These are phyloP conservation scores for Oreortyx pictus DNA, from an alignment of 2,797 vertebrate species.

Conservation along the genomic window DNA sequence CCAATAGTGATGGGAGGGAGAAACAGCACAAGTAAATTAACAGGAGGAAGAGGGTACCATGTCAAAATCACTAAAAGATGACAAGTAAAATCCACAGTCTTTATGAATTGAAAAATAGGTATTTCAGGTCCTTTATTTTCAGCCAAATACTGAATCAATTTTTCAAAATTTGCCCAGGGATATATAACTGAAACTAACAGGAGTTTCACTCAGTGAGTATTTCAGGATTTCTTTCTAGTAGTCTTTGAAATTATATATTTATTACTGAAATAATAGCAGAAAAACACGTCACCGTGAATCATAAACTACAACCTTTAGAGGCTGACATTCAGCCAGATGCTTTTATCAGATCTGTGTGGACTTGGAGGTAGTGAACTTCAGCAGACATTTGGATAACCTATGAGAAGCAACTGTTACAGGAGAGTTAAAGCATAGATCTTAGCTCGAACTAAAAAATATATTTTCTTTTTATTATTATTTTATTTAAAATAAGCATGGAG, in stretches of 20 bases:
- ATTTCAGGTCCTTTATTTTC: constrained; percentile 1
- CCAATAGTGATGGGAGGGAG: neutral
- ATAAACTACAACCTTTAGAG: constrained; percentile 67
- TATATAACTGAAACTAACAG: neutral
- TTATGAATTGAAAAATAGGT: constrained; percentile 12
- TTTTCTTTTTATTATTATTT: neutral
- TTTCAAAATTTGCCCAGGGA: constrained; percentile 1
- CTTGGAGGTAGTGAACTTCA: neutral
- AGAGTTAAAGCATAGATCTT: neutral
- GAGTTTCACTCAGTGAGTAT: constrained; percentile 21
- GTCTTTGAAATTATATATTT: constrained; percentile 60
- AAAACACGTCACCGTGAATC: constrained; percentile 55
- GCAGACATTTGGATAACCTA: constrained; percentile 17
- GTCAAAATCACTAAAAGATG: neutral
- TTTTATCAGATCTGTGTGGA: constrained; percentile 45
- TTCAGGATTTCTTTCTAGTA: constrained; percentile 40
- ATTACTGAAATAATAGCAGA: constrained; percentile 65
- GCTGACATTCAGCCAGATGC: constrained; percentile 6
- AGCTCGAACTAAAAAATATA: neutral
- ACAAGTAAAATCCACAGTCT: neutral
- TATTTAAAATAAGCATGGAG: neutral
- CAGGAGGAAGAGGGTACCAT: neutral
- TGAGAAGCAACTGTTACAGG: neutral
- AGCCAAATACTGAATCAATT: constrained; percentile 2
- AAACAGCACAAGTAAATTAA: neutral